Conservation (phyloP, 2,113 vertebrate species). For the Etheostoma cragini region DNA sequence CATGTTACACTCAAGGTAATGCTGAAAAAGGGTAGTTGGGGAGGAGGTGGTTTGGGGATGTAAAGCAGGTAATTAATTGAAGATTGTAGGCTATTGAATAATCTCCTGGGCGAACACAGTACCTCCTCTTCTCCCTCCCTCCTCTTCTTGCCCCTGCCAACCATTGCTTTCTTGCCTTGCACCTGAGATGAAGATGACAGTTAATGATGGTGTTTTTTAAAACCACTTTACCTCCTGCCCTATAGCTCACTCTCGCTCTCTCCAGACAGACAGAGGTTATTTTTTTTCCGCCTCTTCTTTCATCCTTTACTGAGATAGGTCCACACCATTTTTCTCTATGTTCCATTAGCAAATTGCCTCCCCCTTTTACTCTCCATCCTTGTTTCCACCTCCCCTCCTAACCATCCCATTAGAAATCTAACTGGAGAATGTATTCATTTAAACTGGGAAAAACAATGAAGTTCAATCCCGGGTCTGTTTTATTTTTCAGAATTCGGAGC, state of each 20-base stretch:
- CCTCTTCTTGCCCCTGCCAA: slow-evolving; percentile 21
- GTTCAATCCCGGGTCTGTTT: slow-evolving; percentile 57
- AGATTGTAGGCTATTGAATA: slow-evolving; percentile 78
- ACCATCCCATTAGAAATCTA: slow-evolving; percentile 72
- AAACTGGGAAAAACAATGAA: slow-evolving; percentile 76
- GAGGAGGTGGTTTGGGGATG: slow-evolving; percentile 30
- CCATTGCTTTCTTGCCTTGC: slow-evolving; percentile 33
- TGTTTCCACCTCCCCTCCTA: slow-evolving; percentile 45
- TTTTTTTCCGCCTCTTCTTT: slow-evolving; percentile 28
- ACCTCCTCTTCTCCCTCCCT: slow-evolving; percentile 32
- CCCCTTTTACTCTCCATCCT: slow-evolving; percentile 25
- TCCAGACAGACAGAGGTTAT: slow-evolving; percentile 40
- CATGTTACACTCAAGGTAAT: slow-evolving; percentile 45
- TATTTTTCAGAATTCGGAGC: slow-evolving; percentile 60
- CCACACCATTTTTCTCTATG: slow-evolving; percentile 59
- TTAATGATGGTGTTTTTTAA: slow-evolving; percentile 77
- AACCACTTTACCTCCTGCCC: slow-evolving; percentile 65
- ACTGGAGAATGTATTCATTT: slow-evolving; percentile 74
- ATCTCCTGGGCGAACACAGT: slow-evolving; percentile 60
- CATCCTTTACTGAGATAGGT: slow-evolving; percentile 37
- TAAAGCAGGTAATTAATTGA: slow-evolving; percentile 81
- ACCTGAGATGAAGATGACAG: slow-evolving; percentile 74
- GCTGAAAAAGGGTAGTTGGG: slow-evolving; percentile 11
- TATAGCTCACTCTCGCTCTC: slow-evolving; percentile 49
- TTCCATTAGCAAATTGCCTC: slow-evolving; percentile 86